Base-by-base conservation (phyloP, 2,888 invertebrate species). In the Anagyrus pseudococci region DNA sequence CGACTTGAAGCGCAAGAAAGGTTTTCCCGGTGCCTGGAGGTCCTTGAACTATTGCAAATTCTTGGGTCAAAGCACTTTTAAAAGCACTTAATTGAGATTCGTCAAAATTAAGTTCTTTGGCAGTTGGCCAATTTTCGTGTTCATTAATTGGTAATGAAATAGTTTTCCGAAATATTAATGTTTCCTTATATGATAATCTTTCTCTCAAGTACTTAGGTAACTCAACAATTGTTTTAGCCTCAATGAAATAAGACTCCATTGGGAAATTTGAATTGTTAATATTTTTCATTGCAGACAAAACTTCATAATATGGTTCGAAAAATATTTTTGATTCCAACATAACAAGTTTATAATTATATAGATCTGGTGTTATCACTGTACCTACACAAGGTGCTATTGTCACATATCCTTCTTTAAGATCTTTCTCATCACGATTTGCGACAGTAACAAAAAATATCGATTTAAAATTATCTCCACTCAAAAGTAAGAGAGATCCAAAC, bases 321-420 rank as follows among this genome's bases (percentile, higher is more conserved):
- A 41, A 60, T 47, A 60, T 41, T 48, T 60, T 60, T 25, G 54
- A 60, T 29, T 60, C 60, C n/a, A 60, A n/a, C 54, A 60, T 53
- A 6, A 54, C 48, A 6, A 37, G 54, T 4, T 23, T 13, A 26
- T 1, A 10, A 17, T 40, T 13, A 17, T 54, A 54, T 41, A 54
- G 53, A 1, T 53, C 40, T 26, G 15, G 17, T 4, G 46, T 60
- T n/a, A 60, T 54, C 1, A 13, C 13, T 1, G 19, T 41, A 47
- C 37, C 54, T 20, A 2, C 7, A 20, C 49, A 49, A 3, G 40
- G 54, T 13, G 53, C 60, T 20, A 60, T 43, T 15, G 46, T 22
- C 10, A 60, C 6, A 15, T 8, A 48, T 19, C 60, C 60, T 15
- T 60, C 47, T 15, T 23, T 44, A 3, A 53, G 37, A 2, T 47